phyloP scores from a whole-genome alignment of 2,113 vertebrate species.

The Fukomys damarensis region DNA sequence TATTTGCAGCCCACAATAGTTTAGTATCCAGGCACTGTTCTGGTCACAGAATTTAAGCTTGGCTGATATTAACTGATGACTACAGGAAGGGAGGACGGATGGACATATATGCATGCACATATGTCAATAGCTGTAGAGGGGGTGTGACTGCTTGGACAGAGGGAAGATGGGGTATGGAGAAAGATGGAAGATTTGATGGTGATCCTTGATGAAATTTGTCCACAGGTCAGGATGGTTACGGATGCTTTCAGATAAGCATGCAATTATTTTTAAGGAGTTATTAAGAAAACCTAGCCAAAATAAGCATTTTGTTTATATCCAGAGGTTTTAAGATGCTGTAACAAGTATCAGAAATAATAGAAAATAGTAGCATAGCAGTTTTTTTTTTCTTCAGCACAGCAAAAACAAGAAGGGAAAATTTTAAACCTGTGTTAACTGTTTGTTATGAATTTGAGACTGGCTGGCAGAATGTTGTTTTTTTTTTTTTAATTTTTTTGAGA shows the following conservation, averaged over 20 bases:
- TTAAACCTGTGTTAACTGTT: background rate
- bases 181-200: background rate
- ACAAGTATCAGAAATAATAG: background rate
- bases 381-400: background rate
- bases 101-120: background rate
- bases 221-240: background rate
- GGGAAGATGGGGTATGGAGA: background rate
- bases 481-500: too few relatives aligned
- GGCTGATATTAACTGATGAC: background rate
- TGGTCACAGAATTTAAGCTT: background rate
- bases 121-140: background rate
- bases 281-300: conserved; percentile 33
- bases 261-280: conserved; percentile 15
- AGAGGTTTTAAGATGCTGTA: background rate
- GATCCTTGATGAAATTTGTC: conserved; percentile 3
- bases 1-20: background rate
- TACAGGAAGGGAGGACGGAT: background rate
- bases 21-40: background rate
- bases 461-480: conserved; percentile 8
- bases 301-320: conserved; percentile 2
- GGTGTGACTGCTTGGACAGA: background rate
- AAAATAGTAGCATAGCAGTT: background rate
- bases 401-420: background rate
- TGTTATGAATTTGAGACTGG: conserved; percentile 55
- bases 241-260: background rate